Conservation (phyloP, 2,113 vertebrate species). For the Pipa parva region DNA sequence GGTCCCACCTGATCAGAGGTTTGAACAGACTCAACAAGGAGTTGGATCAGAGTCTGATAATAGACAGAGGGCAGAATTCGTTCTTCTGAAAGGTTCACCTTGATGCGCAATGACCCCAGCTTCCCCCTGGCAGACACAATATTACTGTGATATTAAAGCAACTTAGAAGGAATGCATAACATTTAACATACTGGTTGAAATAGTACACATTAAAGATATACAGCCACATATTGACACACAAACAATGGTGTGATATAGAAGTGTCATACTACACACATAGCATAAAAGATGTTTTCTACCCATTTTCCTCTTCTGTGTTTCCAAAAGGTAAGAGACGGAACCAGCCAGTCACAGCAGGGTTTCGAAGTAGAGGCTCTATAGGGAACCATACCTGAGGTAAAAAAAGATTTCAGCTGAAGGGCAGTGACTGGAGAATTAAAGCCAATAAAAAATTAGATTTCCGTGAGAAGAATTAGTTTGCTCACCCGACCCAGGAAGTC, state of each 20-base stretch:
- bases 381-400: constrained; percentile 72
- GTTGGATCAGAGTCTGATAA: constrained; percentile 77
- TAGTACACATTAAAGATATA: not conserved
- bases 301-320: constrained; percentile 60
- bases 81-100: constrained; percentile 76
- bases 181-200: not conserved
- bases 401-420: not conserved
- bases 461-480: not conserved
- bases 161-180: not conserved
- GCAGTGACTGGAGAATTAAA: not conserved
- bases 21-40: constrained; percentile 76
- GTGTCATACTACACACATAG: no score
- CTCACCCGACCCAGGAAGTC: constrained; percentile 84
- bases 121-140: constrained; percentile 57
- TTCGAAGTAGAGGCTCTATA: constrained; percentile 59
- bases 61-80: constrained; percentile 66
- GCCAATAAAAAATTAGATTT: not conserved
- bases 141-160: no score
- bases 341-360: constrained; percentile 70
- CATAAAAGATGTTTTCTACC: constrained; percentile 58
- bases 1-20: constrained; percentile 45
- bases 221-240: not conserved
- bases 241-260: no score
- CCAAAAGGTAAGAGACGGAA: constrained; percentile 81
- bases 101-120: constrained; percentile 80